Percentiles rank a stretch among this genome's conserved stretches.
phyloP scores from a whole-genome alignment of 2,888 invertebrate genomes.

The Lasius fuliginosus region DNA sequence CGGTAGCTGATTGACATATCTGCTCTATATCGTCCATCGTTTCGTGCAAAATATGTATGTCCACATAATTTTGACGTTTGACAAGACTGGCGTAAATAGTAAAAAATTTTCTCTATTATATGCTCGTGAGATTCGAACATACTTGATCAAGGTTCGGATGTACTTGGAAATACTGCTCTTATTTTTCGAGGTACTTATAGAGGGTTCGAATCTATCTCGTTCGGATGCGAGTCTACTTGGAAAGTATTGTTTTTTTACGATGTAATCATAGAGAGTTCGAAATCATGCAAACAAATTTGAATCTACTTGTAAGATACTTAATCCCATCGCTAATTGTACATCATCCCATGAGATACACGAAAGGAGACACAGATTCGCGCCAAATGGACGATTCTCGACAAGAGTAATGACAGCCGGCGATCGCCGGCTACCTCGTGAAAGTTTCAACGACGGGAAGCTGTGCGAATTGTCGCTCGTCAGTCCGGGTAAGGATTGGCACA shows the following conservation, averaged over 20 bases:
- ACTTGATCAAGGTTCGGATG: too few species aligned
- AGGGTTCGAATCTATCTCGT: too few species aligned
- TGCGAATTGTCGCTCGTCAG: constrained; percentile 5
- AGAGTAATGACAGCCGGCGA: not conserved
- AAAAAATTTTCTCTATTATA: not conserved
- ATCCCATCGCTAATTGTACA: too few species aligned
- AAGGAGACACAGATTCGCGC: not conserved
- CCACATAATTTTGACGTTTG: not conserved
- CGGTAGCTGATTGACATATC: not conserved
- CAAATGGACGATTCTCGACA: not conserved
- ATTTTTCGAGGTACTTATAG: too few species aligned
- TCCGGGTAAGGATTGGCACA: constrained; percentile 72
- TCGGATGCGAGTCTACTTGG: too few species aligned
- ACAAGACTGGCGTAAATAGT: not conserved
- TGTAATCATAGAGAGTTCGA: too few species aligned
- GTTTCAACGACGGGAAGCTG: constrained; percentile 20
- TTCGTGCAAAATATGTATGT: not conserved
- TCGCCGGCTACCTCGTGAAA: constrained; percentile 4
- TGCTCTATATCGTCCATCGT: not conserved
- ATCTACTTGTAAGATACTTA: too few species aligned
- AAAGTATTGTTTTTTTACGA: too few species aligned
- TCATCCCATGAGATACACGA: not conserved
- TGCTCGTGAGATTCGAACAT: too few species aligned
- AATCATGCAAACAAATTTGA: too few species aligned
- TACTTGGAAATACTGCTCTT: too few species aligned